phyloP scores from a whole-genome alignment of 2,797 vertebrate species.

The Galago senegalensis region DNA sequence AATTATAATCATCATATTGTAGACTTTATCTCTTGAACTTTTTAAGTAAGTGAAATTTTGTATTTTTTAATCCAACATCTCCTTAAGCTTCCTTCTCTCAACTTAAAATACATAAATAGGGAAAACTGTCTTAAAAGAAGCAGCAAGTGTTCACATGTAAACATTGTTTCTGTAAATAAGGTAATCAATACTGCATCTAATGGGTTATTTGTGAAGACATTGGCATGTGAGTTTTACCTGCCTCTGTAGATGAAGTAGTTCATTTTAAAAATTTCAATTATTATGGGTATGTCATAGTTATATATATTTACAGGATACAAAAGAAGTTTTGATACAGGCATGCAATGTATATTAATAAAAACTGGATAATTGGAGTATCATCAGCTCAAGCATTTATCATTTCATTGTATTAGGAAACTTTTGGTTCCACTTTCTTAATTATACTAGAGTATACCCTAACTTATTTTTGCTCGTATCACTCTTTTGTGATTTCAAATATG shows the following conservation, averaged over 20 bases:
- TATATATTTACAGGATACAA: too few relatives aligned
- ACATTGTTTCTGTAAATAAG: background rate
- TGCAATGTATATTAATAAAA: too few relatives aligned
- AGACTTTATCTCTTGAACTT: background rate
- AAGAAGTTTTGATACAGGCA: too few relatives aligned
- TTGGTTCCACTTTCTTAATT: too few relatives aligned
- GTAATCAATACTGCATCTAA: background rate
- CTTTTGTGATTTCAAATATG: too few relatives aligned
- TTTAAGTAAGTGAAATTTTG: background rate
- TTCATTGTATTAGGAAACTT: too few relatives aligned
- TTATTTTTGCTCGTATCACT: too few relatives aligned
- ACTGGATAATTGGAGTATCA: too few relatives aligned
- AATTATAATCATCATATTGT: background rate
- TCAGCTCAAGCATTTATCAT: too few relatives aligned
- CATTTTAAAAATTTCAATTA: background rate
- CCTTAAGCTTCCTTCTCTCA: background rate
- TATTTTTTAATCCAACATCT: background rate
- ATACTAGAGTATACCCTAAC: too few relatives aligned
- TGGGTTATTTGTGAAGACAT: background rate
- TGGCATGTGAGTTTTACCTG: background rate
- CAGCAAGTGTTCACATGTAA: background rate
- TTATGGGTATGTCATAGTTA: too few relatives aligned
- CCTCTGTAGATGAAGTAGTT: background rate
- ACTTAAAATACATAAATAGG: background rate
- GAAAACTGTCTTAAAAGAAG: background rate